Evolutionary conservation across 2,113 vertebrate species (phyloP).

Genomic region (Lethenteron reissneri): DNA sequence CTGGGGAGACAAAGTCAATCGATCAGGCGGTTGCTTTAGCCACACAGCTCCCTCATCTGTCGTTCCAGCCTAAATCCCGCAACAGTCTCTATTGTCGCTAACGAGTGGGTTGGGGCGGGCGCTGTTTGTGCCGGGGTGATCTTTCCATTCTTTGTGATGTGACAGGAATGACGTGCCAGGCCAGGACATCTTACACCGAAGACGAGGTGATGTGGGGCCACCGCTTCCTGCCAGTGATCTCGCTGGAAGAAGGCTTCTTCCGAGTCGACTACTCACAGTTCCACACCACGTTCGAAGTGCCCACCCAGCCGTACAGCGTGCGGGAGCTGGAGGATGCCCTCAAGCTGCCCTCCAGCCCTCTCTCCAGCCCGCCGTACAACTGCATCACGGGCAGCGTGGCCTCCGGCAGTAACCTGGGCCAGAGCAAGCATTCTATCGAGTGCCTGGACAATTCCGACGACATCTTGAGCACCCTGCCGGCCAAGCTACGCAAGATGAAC

Average conservation of each 20-base stretch:
- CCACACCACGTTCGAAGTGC: constrained; percentile 52
- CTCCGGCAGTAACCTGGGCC: constrained; percentile 14
- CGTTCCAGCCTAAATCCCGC: too few species aligned
- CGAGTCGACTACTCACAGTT: constrained; percentile 64
- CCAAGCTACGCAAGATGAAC: constrained; percentile 42
- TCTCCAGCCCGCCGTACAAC: constrained; percentile 19
- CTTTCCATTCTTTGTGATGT: not conserved
- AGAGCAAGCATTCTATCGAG: constrained; percentile 20
- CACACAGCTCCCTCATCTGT: too few species aligned
- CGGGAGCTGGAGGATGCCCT: constrained; percentile 53
- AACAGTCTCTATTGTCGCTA: too few species aligned
- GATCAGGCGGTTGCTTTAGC: too few species aligned
- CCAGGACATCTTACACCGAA: constrained; percentile 58
- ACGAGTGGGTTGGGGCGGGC: too few species aligned
- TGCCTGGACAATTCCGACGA: constrained; percentile 24
- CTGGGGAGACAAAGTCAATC: too few species aligned
- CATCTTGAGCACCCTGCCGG: constrained; percentile 23
- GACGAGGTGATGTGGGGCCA: constrained; percentile 66
- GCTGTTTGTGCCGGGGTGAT: too few species aligned
- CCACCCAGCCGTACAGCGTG: constrained; percentile 43
- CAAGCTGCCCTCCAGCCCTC: constrained; percentile 22
- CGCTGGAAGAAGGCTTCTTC: constrained; percentile 64
- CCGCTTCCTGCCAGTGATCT: constrained; percentile 61
- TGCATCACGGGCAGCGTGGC: constrained; percentile 23
- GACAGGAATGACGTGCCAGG: constrained; percentile 60